Conservation (phyloP, 2,797 vertebrate species). For the Tadarida brasiliensis region DNA sequence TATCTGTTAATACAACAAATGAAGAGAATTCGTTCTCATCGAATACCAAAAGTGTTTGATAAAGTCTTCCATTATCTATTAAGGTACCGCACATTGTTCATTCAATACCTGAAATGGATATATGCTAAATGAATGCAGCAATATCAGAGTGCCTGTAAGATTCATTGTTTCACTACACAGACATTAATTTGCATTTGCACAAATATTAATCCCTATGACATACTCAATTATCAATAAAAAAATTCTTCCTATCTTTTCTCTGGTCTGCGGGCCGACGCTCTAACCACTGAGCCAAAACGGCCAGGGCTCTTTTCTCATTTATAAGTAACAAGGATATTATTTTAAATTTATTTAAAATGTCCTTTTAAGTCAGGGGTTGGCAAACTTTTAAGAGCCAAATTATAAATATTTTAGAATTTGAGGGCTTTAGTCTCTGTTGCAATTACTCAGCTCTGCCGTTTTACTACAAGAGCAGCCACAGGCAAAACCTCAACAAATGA, state of each 20-base stretch:
- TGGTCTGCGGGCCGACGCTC: too few relatives aligned
- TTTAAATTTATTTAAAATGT: constrained; percentile 9
- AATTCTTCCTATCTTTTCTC: not conserved
- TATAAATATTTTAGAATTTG: not conserved
- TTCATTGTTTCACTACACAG: not conserved
- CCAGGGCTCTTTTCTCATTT: constrained; percentile 1
- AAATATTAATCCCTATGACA: not conserved
- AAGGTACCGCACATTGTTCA: not conserved
- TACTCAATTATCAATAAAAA: not conserved
- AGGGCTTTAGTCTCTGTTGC: not conserved
- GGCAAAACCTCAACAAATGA: not conserved
- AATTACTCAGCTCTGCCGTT: not conserved
- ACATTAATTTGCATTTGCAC: not conserved
- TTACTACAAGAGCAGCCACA: not conserved
- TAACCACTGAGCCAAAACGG: too few relatives aligned
- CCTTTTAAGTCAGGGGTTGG: not conserved
- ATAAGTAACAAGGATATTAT: not conserved
- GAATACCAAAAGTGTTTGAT: not conserved
- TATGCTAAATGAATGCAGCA: not conserved
- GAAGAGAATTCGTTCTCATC: not conserved
- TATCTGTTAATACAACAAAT: not conserved
- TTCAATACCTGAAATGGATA: not conserved
- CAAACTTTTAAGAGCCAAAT: constrained; percentile 5
- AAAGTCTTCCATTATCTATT: not conserved
- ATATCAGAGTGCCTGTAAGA: not conserved